A percentile compares a stretch with the other conserved stretches of the same genome.
Evolutionary conservation across 2,113 vertebrate genomes (phyloP).

Genomic region (Tachysurus fulvidraco): DNA sequence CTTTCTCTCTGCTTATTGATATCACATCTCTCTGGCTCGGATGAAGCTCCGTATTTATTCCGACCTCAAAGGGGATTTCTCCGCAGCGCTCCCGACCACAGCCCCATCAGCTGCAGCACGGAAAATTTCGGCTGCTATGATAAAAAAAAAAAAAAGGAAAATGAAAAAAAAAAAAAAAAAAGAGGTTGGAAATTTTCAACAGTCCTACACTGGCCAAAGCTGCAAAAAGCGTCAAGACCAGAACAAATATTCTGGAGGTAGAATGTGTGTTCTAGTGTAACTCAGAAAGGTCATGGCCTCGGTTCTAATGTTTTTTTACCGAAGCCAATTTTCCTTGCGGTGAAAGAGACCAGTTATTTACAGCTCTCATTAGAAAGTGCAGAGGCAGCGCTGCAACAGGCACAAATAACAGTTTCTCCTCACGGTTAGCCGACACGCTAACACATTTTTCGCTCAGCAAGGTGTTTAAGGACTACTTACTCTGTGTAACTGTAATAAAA

Average conservation of each 20-base stretch:
- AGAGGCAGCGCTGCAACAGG: background rate
- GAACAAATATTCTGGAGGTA: background rate
- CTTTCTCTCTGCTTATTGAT: conserved; percentile 27
- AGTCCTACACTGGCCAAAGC: background rate
- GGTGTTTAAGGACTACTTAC: background rate
- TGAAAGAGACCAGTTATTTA: conserved; percentile 49
- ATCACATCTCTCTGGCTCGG: conserved; percentile 15
- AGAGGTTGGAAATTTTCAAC: background rate
- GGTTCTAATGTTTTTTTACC: conserved; percentile 32
- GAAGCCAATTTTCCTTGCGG: conserved; percentile 26
- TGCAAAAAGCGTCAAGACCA: background rate
- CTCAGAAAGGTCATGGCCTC: conserved; percentile 24
- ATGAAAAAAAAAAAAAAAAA: background rate
- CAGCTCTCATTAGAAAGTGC: conserved; percentile 10
- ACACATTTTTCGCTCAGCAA: background rate
- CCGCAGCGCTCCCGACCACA: conserved; percentile 3
- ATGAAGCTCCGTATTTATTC: conserved; percentile 20
- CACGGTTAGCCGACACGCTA: background rate
- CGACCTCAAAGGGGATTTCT: conserved; percentile 16
- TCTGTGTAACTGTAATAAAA: background rate
- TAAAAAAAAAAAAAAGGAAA: background rate
- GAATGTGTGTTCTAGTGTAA: conserved; percentile 22
- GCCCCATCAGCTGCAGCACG: background rate
- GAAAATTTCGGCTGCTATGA: conserved; percentile 26
- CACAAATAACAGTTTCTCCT: background rate